Conservation (phyloP, 2,888 invertebrate species). For the Priocnemis perturbator region DNA sequence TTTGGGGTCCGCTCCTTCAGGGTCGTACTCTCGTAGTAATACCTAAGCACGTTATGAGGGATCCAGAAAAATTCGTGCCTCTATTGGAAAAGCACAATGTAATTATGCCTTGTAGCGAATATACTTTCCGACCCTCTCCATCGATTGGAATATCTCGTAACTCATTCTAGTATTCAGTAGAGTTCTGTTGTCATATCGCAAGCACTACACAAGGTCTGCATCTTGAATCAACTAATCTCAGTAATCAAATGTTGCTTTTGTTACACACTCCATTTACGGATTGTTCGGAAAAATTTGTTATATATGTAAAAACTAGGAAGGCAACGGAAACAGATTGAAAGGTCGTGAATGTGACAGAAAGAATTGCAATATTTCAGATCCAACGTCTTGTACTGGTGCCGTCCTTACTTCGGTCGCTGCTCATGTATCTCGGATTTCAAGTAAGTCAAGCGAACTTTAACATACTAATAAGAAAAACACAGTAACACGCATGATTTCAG, state of each 20-base stretch:
- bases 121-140: neutral
- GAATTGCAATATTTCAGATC: constrained; percentile 77
- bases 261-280: neutral
- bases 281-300: neutral
- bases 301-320: no score
- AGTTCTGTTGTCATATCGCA: no score
- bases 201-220: no score
- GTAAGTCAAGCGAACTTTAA: constrained; percentile 57
- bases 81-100: constrained; percentile 84
- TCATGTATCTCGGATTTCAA: constrained; percentile 83
- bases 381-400: constrained; percentile 91
- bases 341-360: neutral
- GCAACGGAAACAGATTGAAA: no score
- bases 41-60: constrained; percentile 83
- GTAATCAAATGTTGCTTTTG: no score
- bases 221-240: no score
- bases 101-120: constrained; percentile 15
- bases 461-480: no score
- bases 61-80: constrained; percentile 85
- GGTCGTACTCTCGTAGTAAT: constrained; percentile 83
- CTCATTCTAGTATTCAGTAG: no score
- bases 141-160: no score
- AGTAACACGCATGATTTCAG: no score
- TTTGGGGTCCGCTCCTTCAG: constrained; percentile 89
- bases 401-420: constrained; percentile 85